Evolutionary conservation across 2,797 vertebrate species (phyloP).

Genomic region (Rhinatrema bivittatum): DNA sequence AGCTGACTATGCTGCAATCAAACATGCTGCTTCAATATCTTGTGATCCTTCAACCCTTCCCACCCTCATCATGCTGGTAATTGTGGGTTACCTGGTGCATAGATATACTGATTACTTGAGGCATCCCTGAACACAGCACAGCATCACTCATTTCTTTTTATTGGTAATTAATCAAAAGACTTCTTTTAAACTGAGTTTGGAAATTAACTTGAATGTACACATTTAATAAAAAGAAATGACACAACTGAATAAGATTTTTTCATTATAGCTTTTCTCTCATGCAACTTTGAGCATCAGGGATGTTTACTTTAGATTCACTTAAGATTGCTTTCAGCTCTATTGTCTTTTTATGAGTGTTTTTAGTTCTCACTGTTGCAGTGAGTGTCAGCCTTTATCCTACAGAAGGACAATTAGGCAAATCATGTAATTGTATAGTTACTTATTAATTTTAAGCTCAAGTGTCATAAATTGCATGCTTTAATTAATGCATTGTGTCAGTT

Average conservation of each 20-base stretch:
- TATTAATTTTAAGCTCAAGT: conserved; percentile 63
- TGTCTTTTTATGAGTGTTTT: conserved; percentile 39
- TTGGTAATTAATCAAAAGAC: not conserved
- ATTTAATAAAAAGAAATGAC: conserved; percentile 13
- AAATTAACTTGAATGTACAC: conserved; percentile 1
- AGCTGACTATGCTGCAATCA: too few relatives aligned
- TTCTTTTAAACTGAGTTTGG: not conserved
- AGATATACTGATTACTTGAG: too few relatives aligned
- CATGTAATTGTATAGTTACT: conserved; percentile 61
- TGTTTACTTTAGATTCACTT: conserved; percentile 26
- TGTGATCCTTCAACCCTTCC: too few relatives aligned
- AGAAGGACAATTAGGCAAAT: conserved; percentile 59
- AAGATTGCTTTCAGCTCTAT: conserved; percentile 38
- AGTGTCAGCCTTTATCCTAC: conserved; percentile 50
- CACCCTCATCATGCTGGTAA: too few relatives aligned
- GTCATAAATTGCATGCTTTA: conserved; percentile 63
- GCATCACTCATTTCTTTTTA: too few relatives aligned
- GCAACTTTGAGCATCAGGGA: conserved; percentile 14
- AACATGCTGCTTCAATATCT: too few relatives aligned
- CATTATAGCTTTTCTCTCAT: conserved; percentile 2
- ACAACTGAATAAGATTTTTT: conserved; percentile 11
- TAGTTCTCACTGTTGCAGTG: conserved; percentile 33
- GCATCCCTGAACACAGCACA: too few relatives aligned
- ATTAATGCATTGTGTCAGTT: conserved; percentile 55
- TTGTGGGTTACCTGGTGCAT: too few relatives aligned